Percentiles rank a stretch among this genome's conserved stretches.
phyloP scores from a whole-genome alignment of 2,888 invertebrate species.

The Lymantria monacha region DNA sequence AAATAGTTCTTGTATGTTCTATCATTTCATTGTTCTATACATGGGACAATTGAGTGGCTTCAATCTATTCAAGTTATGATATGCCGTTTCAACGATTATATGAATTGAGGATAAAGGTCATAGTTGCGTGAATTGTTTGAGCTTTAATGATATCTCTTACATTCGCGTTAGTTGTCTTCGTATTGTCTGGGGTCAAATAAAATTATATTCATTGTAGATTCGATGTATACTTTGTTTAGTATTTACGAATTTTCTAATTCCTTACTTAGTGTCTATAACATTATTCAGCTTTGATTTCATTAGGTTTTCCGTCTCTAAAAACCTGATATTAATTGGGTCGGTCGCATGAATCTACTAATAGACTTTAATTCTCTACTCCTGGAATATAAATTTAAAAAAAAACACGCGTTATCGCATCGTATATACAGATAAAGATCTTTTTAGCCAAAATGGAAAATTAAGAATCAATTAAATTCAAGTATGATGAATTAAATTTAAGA shows the following conservation, averaged over 20 bases:
- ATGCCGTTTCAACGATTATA: conserved; percentile 18
- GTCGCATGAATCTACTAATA: too few species aligned
- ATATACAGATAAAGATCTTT: too few species aligned
- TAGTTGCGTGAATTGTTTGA: conserved; percentile 18
- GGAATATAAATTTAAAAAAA: too few species aligned
- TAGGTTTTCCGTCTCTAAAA: too few species aligned
- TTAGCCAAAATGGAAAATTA: too few species aligned
- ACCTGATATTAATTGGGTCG: too few species aligned
- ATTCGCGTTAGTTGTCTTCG: conserved; percentile 4
- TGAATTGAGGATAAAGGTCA: conserved; percentile 20
- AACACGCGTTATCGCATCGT: too few species aligned
- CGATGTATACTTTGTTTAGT: not conserved
- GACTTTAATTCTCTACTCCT: too few species aligned
- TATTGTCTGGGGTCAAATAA: conserved; percentile 19
- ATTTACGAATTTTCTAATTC: not conserved
- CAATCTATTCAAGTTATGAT: conserved; percentile 9
- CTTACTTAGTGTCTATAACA: too few species aligned
- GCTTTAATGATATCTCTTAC: conserved; percentile 22
- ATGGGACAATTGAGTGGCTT: conserved; percentile 9
- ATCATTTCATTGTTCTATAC: conserved; percentile 25
- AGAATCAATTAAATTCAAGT: too few species aligned
- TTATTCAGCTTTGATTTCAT: too few species aligned
- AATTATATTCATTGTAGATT: conserved; percentile 17
- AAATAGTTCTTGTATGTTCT: conserved; percentile 33
- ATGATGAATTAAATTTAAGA: too few species aligned